Evolutionary conservation across 1,140 invertebrate genomes (phyloP), one percentile per base, ranked within the genome.

Genomic region (Zaprionus lachaisei): DNA sequence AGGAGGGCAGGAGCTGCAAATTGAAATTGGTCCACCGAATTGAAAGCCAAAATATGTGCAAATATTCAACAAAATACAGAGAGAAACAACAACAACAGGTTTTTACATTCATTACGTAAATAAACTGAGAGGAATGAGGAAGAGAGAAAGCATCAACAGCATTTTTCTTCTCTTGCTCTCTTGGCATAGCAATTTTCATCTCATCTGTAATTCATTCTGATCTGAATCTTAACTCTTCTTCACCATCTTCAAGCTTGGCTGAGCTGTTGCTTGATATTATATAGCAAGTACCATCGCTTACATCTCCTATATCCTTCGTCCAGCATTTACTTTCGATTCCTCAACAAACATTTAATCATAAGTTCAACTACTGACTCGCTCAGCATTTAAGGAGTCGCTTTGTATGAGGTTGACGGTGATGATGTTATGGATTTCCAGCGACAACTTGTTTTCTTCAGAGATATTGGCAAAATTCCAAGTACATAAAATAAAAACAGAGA

Each of bases 61-160:
- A 86, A 86, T 83, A 86, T 86, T 86, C 70, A 62, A 79, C 6
- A 22, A 22, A 49, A 9, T 9, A 31, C 0, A 2, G 7, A 7
- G 28, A 31, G 28, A 2, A 9, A 31, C 28, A n/a, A 17, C n/a
- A 14, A 44, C 38, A 47, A 87, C 70, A 80, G 79, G 72, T 86
- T 86, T 85, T 58, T 68, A 65, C 79, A 64, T 85, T 86, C 76
- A 85, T 82, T 86, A 77, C 61, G 76, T 83, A 86, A 81, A 86
- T 66, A 85, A 81, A 77, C 41, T 60, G 20, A 55, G 41, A 54
- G 54, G 24, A 51, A 70, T 38, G 31, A 17, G 60, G 14, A 4
- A 15, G 41, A 9, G 22, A 12, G 7, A 31, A 49, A 41, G 15
- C 38, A 2, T 41, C 38, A 41, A 41, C 14, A 41, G 38, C 38